Evolutionary conservation across 2,888 invertebrate species (phyloP), one percentile per base, ranked within the genome.

Genomic region (Conomelus anceps): DNA sequence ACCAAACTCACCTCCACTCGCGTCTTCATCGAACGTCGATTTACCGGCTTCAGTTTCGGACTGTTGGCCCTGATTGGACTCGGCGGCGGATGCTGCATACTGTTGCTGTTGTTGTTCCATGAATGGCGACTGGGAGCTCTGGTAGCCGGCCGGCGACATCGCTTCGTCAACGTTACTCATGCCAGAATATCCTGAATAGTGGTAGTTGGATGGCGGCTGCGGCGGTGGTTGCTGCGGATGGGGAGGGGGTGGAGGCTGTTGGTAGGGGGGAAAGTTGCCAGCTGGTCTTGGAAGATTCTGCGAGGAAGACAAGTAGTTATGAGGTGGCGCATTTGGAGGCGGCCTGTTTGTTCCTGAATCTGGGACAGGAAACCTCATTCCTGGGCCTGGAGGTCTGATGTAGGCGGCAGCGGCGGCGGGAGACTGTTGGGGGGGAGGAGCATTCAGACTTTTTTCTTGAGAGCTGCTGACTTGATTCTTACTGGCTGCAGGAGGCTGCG

Each of bases 1-100:
- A 84, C 98, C 98, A 93, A 98, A 98, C 93, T 97, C 98, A 88
- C 97, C 96, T 91, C 95, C 93, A 17, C 94, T 94, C 91, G 95
- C 95, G 90, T 95, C 95, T 92, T 94, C 93, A 90, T 85, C 85
- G 23, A 22, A 89, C 6, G 88, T 23, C 63, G 87, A 89, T 87
- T 90, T 91, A 84, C 90, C 41, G 34, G 91, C 91, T 3, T 88
- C 88, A 88, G 63, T n/a, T n/a, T n/a, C n/a, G 88, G 90, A 89
- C 86, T 91, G 87, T 88, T 90, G 89, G 86, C n/a, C n/a, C 90
- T 89, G 92, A 91, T 90, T 92, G 92, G 86, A 24, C 41, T 88
- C 89, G 22, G 85, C 89, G 88, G 89, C 89, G 89, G 89, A 91
- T 23, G 89, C 88, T 85, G 85, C 89, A 90, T 88, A 90, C n/a